Conservation (phyloP, 2,113 vertebrate genomes). For the Lagopus muta region DNA sequence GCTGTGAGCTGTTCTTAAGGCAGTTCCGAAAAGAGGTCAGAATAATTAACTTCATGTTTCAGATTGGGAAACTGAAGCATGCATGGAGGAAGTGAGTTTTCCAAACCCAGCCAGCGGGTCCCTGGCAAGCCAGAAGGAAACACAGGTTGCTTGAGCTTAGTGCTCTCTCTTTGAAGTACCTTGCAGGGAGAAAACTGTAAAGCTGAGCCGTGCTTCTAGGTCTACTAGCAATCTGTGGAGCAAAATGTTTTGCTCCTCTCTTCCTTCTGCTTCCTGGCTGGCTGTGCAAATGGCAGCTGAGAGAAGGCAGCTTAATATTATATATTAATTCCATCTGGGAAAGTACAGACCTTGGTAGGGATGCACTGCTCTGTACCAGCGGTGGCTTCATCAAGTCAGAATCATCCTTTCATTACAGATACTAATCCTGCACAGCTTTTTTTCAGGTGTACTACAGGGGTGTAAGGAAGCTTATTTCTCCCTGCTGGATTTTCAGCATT, state of each 20-base stretch:
- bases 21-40: conserved; percentile 50
- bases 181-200: background rate
- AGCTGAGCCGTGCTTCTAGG: background rate
- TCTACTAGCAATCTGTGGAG: background rate
- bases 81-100: conserved; percentile 9
- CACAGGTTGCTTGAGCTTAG: background rate
- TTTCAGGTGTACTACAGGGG: background rate
- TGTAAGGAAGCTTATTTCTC: background rate
- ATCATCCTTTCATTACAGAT: background rate
- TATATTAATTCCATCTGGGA: background rate
- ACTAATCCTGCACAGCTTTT: background rate
- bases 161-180: background rate
- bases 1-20: background rate
- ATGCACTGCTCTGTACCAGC: background rate
- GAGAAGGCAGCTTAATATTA: background rate
- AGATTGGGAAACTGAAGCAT: conserved; percentile 41
- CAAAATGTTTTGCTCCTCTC: background rate
- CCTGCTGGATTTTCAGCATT: background rate
- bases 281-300: background rate
- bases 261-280: background rate
- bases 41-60: conserved; percentile 25
- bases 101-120: background rate
- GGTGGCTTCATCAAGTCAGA: background rate
- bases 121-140: background rate
- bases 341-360: background rate